Evolutionary conservation across 2,888 invertebrate genomes (phyloP), one percentile per base, ranked within the genome.

Genomic region (Phrixothrix hirtus): DNA sequence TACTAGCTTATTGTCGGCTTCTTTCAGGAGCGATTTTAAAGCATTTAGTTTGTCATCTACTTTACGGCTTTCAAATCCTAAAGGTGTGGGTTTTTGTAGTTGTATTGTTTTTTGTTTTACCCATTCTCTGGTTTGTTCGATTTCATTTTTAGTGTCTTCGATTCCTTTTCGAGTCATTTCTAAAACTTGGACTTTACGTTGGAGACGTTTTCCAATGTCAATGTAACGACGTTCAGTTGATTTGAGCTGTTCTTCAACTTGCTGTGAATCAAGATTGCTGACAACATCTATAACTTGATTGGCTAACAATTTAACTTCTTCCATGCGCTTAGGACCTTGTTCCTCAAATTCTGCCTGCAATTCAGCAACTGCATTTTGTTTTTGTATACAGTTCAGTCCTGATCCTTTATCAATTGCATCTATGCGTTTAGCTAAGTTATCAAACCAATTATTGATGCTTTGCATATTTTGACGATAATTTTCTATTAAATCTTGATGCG

Each of bases 161-260:
- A 91, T 87, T 21, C 89, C 90, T 70, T 89, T 91, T 64, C 87
- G 85, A 0, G 92, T 89, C 59, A 88, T 88, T 65, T 92, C 91
- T 37, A 94, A 75, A 59, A 93, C 84, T 75, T 92, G 90, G 0
- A 85, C 77, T 72, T 93, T 94, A 42, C 94, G 83, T 70, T 90
- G 89, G 38, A 93, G 82, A 43, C 92, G 84, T 71, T 93, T 94
- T 1, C 85, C 83, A 1, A 93, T 83, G 67, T 95, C 94, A 57
- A 87, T 88, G 67, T 91, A 88, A 55, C 91, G 83, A 58, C 93
- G 82, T 69, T 95, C 93, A 0, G 91, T 81, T 0, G 89, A 87
- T 71, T 91, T 92, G 72, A 91, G 81, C 75, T 91, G 91, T 72
- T 94, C 94, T 70, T 93, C 92, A 1, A 94, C 87, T 77, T 94